Conservation (phyloP, 2,888 invertebrate genomes). For the Rhingia rostrata region DNA sequence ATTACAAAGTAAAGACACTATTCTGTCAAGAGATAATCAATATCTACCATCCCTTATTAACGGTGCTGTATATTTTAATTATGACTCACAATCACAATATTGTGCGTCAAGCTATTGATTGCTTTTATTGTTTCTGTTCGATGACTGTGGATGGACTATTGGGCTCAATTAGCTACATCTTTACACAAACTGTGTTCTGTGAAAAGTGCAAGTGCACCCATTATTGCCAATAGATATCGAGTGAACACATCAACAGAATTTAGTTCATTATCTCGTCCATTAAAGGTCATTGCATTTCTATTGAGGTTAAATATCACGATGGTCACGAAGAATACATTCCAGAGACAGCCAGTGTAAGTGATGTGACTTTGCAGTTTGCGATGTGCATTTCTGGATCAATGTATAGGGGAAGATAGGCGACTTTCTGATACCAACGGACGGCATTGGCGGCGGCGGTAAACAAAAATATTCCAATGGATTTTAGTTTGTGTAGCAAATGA, state of each 20-base stretch:
- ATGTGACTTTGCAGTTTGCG: neutral
- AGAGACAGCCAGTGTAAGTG: neutral
- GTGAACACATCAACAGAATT: slow-evolving; percentile 24
- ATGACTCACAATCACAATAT: neutral
- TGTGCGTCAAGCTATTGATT: too few relatives aligned
- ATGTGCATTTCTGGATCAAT: slow-evolving; percentile 18
- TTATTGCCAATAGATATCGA: slow-evolving; percentile 17
- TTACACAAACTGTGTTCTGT: neutral
- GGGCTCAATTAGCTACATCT: neutral
- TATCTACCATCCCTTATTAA: neutral
- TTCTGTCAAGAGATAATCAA: too few relatives aligned
- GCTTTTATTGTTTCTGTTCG: too few relatives aligned
- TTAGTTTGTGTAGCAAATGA: too few relatives aligned
- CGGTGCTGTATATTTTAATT: neutral
- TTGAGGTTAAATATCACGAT: slow-evolving; percentile 60
- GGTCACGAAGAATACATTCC: slow-evolving; percentile 12
- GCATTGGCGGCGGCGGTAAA: slow-evolving; percentile 30
- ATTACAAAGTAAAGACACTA: too few relatives aligned
- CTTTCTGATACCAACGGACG: slow-evolving; percentile 41
- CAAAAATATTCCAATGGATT: too few relatives aligned
- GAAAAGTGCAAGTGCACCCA: slow-evolving; percentile 2
- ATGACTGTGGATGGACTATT: too few relatives aligned
- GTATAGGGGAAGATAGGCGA: neutral
- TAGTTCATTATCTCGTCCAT: slow-evolving; percentile 50
- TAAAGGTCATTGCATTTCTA: slow-evolving; percentile 56